Conservation (phyloP, 2,113 vertebrate genomes). For the Myotis lucifugus region DNA sequence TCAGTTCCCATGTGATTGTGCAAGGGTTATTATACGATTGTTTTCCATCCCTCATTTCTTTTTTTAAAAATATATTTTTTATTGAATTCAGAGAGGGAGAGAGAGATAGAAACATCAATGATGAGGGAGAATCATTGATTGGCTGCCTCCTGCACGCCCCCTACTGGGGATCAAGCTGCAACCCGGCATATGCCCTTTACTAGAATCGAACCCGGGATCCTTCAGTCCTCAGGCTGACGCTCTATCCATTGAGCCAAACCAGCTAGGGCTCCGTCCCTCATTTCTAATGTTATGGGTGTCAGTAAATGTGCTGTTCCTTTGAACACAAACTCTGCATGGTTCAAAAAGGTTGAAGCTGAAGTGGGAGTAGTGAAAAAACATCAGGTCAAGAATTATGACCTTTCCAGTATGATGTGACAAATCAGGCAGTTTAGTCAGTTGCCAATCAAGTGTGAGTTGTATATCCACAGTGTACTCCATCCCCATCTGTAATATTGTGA, state of each 20-base stretch:
- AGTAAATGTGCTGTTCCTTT: neutral
- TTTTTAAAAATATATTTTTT: no score
- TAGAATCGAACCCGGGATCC: no score
- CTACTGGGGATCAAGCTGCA: no score
- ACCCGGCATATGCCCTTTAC: no score
- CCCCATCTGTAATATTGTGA: neutral
- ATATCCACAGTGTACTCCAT: neutral
- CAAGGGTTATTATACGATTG: neutral
- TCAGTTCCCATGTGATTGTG: neutral
- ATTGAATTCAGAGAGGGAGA: no score
- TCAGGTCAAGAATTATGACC: neutral
- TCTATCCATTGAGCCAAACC: no score
- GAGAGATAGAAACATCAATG: no score
- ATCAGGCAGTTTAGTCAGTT: neutral
- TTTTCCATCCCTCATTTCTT: neutral
- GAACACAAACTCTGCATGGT: neutral
- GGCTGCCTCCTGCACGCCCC: no score
- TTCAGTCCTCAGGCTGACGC: rapidly evolving
- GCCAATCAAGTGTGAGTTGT: neutral
- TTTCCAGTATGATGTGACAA: neutral
- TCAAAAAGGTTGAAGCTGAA: neutral
- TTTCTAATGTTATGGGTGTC: neutral
- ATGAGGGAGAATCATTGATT: no score
- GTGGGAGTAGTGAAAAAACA: neutral
- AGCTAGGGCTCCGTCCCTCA: neutral